Evolutionary conservation across 2,113 vertebrate species (phyloP).

Genomic region (Ciconia stormi): DNA sequence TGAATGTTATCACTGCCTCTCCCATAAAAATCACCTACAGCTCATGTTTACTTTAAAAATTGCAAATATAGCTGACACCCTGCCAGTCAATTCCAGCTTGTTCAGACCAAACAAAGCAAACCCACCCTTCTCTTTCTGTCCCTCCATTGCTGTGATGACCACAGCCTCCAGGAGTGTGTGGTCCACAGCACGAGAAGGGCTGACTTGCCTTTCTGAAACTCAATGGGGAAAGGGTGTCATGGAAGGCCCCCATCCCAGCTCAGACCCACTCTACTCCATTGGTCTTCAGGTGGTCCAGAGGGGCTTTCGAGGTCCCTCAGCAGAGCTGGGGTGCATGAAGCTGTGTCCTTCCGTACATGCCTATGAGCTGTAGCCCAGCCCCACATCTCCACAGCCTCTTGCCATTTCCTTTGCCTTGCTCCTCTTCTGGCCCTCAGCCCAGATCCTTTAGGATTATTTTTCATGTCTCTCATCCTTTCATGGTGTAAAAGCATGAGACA

Average conservation of each 20-base stretch:
- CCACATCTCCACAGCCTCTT: background rate
- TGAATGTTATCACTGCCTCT: constrained; percentile 70
- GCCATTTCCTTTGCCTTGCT: background rate
- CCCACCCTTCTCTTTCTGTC: background rate
- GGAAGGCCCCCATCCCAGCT: background rate
- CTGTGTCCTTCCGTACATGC: accelerated
- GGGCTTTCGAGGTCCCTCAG: background rate
- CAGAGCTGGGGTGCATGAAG: background rate
- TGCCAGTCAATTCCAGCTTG: background rate
- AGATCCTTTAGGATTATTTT: background rate
- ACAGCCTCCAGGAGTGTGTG: background rate
- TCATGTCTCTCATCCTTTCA: background rate
- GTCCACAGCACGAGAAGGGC: background rate
- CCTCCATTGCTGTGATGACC: background rate
- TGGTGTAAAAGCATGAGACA: background rate
- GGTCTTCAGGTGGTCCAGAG: background rate
- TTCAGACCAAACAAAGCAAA: background rate
- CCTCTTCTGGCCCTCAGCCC: background rate
- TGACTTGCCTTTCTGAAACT: background rate
- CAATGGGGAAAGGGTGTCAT: accelerated
- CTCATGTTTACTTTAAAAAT: constrained; percentile 50
- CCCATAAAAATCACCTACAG: constrained; percentile 34
- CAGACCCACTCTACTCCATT: background rate
- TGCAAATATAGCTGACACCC: constrained; percentile 66
- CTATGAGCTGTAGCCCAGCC: background rate